phyloP scores from a whole-genome alignment of 2,113 vertebrate genomes.

The Geococcyx californianus region DNA sequence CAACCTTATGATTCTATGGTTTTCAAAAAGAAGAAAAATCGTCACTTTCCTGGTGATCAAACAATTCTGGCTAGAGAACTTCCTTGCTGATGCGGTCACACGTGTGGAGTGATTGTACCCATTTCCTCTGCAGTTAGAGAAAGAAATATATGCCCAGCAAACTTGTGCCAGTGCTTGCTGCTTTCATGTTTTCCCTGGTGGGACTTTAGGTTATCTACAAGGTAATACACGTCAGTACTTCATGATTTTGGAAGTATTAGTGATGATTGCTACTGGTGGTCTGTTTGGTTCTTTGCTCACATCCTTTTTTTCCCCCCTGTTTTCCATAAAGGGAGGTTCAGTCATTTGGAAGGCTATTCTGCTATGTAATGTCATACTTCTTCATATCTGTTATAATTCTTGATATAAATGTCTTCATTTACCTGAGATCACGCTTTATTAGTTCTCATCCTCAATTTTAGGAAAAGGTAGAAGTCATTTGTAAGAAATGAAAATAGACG shows the following conservation, averaged over 20 bases:
- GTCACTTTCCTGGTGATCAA: neutral
- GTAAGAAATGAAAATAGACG: neutral
- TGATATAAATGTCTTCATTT: neutral
- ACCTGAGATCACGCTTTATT: neutral
- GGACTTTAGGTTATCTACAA: neutral
- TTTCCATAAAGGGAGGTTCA: neutral
- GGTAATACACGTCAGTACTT: neutral
- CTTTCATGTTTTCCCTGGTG: neutral
- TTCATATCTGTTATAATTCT: neutral
- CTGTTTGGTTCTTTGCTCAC: neutral
- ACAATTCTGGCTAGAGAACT: neutral
- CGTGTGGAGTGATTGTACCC: neutral
- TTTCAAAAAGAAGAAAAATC: neutral
- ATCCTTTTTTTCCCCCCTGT: rapidly evolving
- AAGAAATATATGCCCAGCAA: neutral
- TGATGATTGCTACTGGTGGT: neutral
- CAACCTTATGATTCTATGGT: no score
- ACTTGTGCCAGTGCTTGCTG: neutral
- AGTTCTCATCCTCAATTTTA: neutral
- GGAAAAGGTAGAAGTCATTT: neutral
- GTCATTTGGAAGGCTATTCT: neutral
- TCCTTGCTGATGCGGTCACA: neutral
- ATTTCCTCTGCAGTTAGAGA: neutral
- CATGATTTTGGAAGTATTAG: neutral
- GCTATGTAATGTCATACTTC: neutral